A percentile compares a stretch with the other conserved stretches of the same genome.
These are phyloP conservation scores for Danio kyathit DNA, from an alignment of 2,797 vertebrate genomes.

Conservation along the genomic window DNA sequence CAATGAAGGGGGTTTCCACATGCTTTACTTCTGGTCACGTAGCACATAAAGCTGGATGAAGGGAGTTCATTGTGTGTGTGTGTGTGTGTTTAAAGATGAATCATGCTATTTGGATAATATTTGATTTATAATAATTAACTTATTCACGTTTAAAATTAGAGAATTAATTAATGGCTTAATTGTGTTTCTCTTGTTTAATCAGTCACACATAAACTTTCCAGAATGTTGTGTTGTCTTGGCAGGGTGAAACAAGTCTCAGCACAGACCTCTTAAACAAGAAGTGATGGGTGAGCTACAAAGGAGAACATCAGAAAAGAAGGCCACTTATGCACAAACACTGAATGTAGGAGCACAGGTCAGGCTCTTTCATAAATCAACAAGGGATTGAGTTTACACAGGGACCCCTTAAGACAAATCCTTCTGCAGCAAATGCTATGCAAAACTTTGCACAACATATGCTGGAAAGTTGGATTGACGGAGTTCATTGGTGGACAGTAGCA, in stretches of 20 bases:
- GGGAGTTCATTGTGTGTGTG: neutral
- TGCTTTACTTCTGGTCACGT: neutral
- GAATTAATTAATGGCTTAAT: neutral
- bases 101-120: neutral
- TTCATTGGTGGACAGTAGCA: neutral
- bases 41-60: neutral
- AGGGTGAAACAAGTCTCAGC: constrained; percentile 71
- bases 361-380: constrained; percentile 62
- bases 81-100: neutral
- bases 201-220: constrained; percentile 42
- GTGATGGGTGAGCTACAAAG: constrained; percentile 67
- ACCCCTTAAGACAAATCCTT: constrained; percentile 56
- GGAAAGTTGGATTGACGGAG: neutral
- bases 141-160: neutral
- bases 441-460: neutral
- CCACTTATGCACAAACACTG: constrained; percentile 74
- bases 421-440: constrained; percentile 55
- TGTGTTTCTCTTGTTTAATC: neutral
- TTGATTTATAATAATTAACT: no score
- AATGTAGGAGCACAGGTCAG: constrained; percentile 68
- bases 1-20: neutral
- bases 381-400: constrained; percentile 55
- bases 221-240: constrained; percentile 63
- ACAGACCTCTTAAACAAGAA: constrained; percentile 67
- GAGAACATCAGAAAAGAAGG: constrained; percentile 60